Base-by-base conservation (phyloP, 2,797 vertebrate genomes). In the Hippoglossus hippoglossus region DNA sequence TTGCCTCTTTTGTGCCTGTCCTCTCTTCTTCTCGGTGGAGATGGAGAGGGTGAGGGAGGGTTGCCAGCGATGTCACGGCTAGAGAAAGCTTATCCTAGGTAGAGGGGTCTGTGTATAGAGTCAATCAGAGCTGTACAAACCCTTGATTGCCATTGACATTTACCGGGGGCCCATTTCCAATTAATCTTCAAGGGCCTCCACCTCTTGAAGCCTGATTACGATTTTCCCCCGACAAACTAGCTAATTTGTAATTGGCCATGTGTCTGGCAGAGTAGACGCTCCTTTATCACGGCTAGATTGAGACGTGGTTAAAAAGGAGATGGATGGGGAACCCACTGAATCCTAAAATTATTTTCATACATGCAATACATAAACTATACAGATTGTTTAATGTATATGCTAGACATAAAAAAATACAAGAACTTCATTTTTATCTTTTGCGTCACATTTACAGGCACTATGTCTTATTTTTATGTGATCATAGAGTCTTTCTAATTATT, bases 141-240 rank as follows among this genome's bases (percentile, higher is more conserved):
- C 91, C 92, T 91, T 93, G 91, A 94, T 93, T 94, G 91, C 90
- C 91, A 90, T 92, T 95, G 94, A 94, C 94, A 94, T 95, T 95
- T 95, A 94, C 91, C 75, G 54, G 93, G 92, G 92, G 86, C 91
- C 92, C 86, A 91, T 92, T 94, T 94, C 93, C 94, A 95, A 95
- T 95, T 95, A 95, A 95, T 94, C 94, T 95, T 94, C 94, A 94
- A 93, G 93, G 88, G 89, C 92, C 91, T 95, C 90, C 91, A 93
- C 92, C 90, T 93, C 92, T 93, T 94, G 92, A 91, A 93, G 93
- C 86, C 93, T 94, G 94, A 95, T 95, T 94, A 94, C 90, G 79
- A 91, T 91, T 79, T 73, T 86, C 83, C 83, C 52, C 83, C 86
- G 80, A 94, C 92, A 94, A 94, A 94, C 91, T 91, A 87, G 91